phyloP scores from a whole-genome alignment of 1,140 invertebrate genomes.

The Metopolophium dirhodum region DNA sequence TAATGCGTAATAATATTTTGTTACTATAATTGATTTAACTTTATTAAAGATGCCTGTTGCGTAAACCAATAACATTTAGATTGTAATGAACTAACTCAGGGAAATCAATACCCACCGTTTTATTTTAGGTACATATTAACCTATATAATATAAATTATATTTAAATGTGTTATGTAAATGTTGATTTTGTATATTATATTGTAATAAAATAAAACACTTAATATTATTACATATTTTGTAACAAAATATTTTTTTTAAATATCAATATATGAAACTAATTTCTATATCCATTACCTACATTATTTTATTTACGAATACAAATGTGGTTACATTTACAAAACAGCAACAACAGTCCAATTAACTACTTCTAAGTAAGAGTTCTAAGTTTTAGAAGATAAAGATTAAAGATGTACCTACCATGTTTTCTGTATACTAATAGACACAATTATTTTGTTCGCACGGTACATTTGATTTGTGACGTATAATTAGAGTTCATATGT shows the following conservation, averaged over 20 bases:
- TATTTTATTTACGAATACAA: neutral
- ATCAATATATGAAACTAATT: neutral
- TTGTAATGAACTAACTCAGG: neutral
- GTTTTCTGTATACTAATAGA: neutral
- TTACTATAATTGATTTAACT: too few species aligned
- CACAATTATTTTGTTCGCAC: neutral
- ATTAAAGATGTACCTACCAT: neutral
- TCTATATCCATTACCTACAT: neutral
- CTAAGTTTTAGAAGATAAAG: neutral
- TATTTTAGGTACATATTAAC: too few species aligned
- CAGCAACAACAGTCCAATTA: neutral
- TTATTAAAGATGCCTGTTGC: neutral
- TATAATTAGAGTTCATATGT: neutral
- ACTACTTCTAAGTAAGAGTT: neutral
- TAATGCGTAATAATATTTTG: too few species aligned
- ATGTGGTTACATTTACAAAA: neutral
- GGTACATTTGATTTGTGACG: slow-evolving; percentile 2
- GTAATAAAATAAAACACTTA: neutral
- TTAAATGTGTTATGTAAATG: neutral
- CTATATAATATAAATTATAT: neutral
- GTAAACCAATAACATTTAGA: neutral
- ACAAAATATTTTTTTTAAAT: neutral
- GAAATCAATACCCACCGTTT: neutral
- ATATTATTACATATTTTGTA: neutral
- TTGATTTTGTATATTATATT: neutral